These are phyloP conservation scores for Metopolophium dirhodum DNA, from an alignment of 1,140 invertebrate species.

Conservation along the genomic window DNA sequence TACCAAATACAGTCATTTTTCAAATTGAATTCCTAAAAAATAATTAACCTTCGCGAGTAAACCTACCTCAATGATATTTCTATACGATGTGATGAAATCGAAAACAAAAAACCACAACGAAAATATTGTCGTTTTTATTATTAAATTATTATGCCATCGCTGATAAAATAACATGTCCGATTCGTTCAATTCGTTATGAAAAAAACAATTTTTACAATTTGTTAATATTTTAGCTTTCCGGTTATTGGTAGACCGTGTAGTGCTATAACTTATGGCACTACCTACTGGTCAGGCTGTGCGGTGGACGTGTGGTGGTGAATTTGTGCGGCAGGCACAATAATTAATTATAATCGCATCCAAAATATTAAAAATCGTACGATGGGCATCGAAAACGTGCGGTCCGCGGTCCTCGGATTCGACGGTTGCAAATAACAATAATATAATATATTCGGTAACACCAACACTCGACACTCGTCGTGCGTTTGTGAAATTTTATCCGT, in stretches of 20 bases:
- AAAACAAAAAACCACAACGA: conserved; percentile 1
- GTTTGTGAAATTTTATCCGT: conserved; percentile 11
- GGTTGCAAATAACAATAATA: not conserved
- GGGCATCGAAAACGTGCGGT: not conserved
- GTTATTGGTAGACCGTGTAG: too few relatives aligned
- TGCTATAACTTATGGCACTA: too few relatives aligned
- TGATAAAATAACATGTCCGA: not conserved
- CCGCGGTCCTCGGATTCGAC: not conserved
- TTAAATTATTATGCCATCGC: not conserved
- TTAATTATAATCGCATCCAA: not conserved
- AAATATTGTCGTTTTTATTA: conserved; percentile 2
- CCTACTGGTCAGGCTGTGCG: not conserved
- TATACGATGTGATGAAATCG: not conserved
- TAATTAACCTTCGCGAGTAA: conserved; percentile 29
- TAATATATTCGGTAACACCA: not conserved
- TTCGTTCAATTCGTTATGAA: not conserved
- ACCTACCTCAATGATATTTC: not conserved
- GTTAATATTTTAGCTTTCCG: too few relatives aligned
- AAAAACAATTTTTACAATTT: too few relatives aligned
- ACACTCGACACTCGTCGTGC: not conserved
- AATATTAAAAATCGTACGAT: not conserved
- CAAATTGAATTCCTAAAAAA: conserved; percentile 40
- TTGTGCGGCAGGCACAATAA: not conserved
- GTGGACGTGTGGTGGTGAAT: too few relatives aligned
- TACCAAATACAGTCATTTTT: not conserved